phyloP scores from a whole-genome alignment of 2,797 vertebrate species.

The Rachycentron canadum region DNA sequence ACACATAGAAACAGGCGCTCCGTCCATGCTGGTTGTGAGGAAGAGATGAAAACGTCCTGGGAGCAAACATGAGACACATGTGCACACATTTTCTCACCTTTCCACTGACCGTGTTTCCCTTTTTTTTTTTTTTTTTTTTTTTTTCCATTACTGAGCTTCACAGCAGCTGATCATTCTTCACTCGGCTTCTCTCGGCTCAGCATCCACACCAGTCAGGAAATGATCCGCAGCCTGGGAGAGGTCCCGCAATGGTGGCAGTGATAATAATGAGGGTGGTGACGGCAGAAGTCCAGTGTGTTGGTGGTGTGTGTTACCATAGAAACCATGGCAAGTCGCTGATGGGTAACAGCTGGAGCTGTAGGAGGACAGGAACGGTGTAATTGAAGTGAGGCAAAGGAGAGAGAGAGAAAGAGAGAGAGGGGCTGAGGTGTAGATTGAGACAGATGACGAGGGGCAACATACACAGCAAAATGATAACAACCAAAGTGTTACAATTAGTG shows the following conservation, averaged over 20 bases:
- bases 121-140: not conserved
- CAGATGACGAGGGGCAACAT: slow-evolving; percentile 5
- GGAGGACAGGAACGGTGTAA: slow-evolving; percentile 29
- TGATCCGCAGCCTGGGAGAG: slow-evolving; percentile 25
- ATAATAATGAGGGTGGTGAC: slow-evolving; percentile 22
- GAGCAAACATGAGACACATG: slow-evolving; percentile 28
- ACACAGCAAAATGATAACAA: not conserved
- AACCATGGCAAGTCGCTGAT: slow-evolving; percentile 24
- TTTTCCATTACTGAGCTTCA: slow-evolving; percentile 27
- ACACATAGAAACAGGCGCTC: slow-evolving; percentile 26
- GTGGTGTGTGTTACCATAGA: slow-evolving; percentile 47
- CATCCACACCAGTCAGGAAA: not conserved
- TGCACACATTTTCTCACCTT: slow-evolving; percentile 9
- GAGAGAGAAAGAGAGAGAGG: too few relatives aligned
- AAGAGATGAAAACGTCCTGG: slow-evolving; percentile 27
- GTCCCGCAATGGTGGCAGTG: not conserved
- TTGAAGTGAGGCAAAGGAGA: not conserved
- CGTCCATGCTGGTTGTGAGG: slow-evolving; percentile 24
- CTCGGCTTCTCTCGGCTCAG: slow-evolving; percentile 9
- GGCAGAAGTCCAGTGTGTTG: not conserved
- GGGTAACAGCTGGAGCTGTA: slow-evolving; percentile 56
- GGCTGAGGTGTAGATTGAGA: slow-evolving; percentile 19
- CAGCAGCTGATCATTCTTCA: slow-evolving; percentile 36
- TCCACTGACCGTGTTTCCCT: not conserved
- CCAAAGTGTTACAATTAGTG: slow-evolving; percentile 7